Percentiles rank a stretch among this genome's conserved stretches.
phyloP scores from a whole-genome alignment of 2,797 vertebrate species.

The Parauchenoglanis punctatus region DNA sequence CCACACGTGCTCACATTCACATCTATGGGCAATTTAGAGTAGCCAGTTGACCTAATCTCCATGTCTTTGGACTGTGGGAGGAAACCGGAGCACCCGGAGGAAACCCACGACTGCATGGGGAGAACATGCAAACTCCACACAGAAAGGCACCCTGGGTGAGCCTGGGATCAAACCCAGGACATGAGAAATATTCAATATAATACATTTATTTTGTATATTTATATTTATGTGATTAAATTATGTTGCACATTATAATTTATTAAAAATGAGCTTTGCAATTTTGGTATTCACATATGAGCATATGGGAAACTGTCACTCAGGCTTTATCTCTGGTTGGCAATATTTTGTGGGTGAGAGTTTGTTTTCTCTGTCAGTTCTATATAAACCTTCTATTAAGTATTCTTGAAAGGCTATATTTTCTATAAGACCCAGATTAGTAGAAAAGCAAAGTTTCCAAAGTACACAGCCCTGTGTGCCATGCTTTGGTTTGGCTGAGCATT shows the following conservation, averaged over 20 bases:
- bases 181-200: not conserved
- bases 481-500: conserved; percentile 71
- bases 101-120: no score
- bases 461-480: conserved; percentile 64
- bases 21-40: no score
- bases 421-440: conserved; percentile 54
- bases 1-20: no score
- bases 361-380: conserved; percentile 61
- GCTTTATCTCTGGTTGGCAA: conserved; percentile 28
- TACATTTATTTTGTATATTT: not conserved
- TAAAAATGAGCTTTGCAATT: not conserved
- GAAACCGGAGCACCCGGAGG: no score
- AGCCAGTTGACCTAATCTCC: no score
- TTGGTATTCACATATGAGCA: conserved; percentile 4
- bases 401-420: conserved; percentile 63
- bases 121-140: no score
- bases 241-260: not conserved
- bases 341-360: conserved; percentile 41
- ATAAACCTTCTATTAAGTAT: conserved; percentile 62
- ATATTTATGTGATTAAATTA: not conserved
- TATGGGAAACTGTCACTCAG: conserved; percentile 49
- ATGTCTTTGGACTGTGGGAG: no score
- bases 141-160: no score
- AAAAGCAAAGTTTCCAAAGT: conserved; percentile 61
- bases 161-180: no score